These are phyloP conservation scores for Homalodisca vitripennis DNA, from an alignment of 1,140 invertebrate species.

Conservation along the genomic window DNA sequence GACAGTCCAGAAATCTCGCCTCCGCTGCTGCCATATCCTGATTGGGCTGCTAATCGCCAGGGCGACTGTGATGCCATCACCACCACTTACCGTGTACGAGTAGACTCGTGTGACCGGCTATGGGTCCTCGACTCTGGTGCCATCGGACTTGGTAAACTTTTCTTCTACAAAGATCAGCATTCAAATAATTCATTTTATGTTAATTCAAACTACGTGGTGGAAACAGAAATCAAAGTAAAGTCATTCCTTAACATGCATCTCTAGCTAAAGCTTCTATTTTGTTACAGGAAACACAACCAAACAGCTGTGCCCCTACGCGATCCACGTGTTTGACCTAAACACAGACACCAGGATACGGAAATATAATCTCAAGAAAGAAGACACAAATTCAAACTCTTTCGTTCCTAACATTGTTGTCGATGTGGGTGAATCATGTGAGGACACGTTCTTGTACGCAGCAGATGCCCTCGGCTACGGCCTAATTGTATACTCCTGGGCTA, in stretches of 20 bases:
- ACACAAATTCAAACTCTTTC: slow-evolving; percentile 72
- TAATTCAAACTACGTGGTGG: no score
- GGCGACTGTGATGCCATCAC: slow-evolving; percentile 73
- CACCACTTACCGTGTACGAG: slow-evolving; percentile 72
- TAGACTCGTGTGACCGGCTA: slow-evolving; percentile 70
- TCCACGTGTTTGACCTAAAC: slow-evolving; percentile 73
- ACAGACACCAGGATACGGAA: slow-evolving; percentile 67
- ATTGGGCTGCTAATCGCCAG: slow-evolving; percentile 67
- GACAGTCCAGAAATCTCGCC: slow-evolving; percentile 56
- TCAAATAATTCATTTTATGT: no score
- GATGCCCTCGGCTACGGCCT: slow-evolving; percentile 80
- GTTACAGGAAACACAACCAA: slow-evolving; percentile 59
- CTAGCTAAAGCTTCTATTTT: no score
- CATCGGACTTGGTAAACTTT: slow-evolving; percentile 62
- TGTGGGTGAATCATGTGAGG: slow-evolving; percentile 68
- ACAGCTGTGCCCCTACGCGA: slow-evolving; percentile 67
- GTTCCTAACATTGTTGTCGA: slow-evolving; percentile 81
- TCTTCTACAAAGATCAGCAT: no score
- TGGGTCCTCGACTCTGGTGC: slow-evolving; percentile 82
- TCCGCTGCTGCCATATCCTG: slow-evolving; percentile 69
- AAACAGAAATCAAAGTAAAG: no score
- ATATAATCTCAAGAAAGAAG: slow-evolving; percentile 66
- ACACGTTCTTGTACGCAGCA: slow-evolving; percentile 75
- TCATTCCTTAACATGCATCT: slow-evolving; percentile 6
- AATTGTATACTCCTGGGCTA: slow-evolving; percentile 71